phyloP scores from a whole-genome alignment of 2,113 vertebrate species.

The Cephalopholis sonnerati region DNA sequence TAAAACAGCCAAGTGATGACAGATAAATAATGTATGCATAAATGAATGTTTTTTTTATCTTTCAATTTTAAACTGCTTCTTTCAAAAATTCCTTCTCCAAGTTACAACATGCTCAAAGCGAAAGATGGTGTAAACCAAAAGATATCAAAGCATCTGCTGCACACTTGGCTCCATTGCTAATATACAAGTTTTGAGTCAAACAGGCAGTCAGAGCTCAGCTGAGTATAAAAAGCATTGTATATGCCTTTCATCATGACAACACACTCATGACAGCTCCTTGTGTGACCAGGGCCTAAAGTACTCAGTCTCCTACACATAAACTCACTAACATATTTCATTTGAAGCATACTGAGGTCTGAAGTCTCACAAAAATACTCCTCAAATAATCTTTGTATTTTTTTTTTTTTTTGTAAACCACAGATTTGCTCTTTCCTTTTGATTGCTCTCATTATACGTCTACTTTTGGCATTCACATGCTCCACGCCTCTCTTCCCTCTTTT shows the following conservation, averaged over 20 bases:
- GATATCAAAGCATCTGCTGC: too few relatives aligned
- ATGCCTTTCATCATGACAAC: neutral
- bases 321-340: neutral
- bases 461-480: slow-evolving; percentile 41
- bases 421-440: slow-evolving; percentile 18
- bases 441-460: slow-evolving; percentile 43
- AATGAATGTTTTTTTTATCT: too few relatives aligned
- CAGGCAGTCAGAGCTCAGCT: too few relatives aligned
- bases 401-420: neutral
- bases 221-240: too few relatives aligned
- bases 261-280: neutral
- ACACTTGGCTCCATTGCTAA: too few relatives aligned
- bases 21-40: too few relatives aligned
- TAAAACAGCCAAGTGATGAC: too few relatives aligned
- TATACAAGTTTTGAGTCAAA: too few relatives aligned
- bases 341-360: neutral
- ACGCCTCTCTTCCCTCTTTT: slow-evolving; percentile 34
- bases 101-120: too few relatives aligned
- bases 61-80: too few relatives aligned
- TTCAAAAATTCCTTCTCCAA: too few relatives aligned
- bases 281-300: neutral
- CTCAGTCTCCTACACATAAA: neutral
- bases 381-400: neutral
- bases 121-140: too few relatives aligned
- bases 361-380: slow-evolving; percentile 8